Evolutionary conservation across 2,797 vertebrate genomes (phyloP), one percentile per base, ranked within the genome.

Genomic region (Lophius americanus): DNA sequence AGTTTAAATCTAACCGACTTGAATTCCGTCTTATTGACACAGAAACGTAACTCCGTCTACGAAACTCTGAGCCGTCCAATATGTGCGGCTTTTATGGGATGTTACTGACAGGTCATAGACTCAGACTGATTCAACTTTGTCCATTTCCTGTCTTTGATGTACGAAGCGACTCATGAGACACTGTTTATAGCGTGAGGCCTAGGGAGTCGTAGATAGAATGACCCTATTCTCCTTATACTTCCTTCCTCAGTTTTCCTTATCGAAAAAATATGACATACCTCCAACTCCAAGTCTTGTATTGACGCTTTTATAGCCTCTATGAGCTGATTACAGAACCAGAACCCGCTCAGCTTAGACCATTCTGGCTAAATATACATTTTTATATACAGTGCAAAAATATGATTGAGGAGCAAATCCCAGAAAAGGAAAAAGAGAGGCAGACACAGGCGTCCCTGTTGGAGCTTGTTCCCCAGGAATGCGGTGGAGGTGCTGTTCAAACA

Each of bases 401-500:
- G 55, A 32, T 43, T 47, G 6, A 11, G 54, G 38, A 13, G 3
- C 4, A 46, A 53, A 64, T 60, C 2, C 33, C 41, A 37, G 5
- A 54, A 54, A 54, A 14, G 2, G 35, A 14, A 9, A 37, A 8
- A 50, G 44, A 38, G 63, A 50, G 9, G 41, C 8, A 60, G 64
- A 67, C 5, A 5, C 47, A 54, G 7, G 56, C 57, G 35, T 68
- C 73, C 13, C 4, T 85, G 89, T 92, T 83, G 64, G 48, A 76
- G 75, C 91, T 80, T 85, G 91, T 85, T 75, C 51, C 58, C 47
- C 1, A 78, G 85, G 91, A 92, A 92, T 92, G 90, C 44, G 41
- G 70, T 23, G 0, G 2, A 44, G 66, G 73, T 33, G 58, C 7
- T 84, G 90, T 84, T 64, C 60, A 52, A 82, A 90, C 91, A 82